Evolutionary conservation across 2,888 invertebrate species (phyloP).

Genomic region (Tuta absoluta): DNA sequence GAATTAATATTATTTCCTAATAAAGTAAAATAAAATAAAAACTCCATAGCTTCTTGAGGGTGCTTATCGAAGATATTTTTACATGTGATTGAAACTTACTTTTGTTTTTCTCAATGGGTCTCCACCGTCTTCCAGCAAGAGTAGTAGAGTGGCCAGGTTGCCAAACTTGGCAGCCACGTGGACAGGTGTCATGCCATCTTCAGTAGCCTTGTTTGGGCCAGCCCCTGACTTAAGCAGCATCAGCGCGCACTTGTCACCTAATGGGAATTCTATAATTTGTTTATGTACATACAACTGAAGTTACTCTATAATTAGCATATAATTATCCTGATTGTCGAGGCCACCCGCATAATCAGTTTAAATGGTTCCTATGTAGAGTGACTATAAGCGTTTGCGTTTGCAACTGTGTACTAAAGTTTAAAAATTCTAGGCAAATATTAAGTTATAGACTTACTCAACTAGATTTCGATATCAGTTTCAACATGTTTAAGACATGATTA

Average conservation of each 20-base stretch:
- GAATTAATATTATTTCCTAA: too few species aligned
- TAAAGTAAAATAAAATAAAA: too few species aligned
- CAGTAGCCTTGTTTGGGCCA: constrained; percentile 96
- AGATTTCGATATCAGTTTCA: too few species aligned
- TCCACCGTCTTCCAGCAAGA: constrained; percentile 96
- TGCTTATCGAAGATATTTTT: too few species aligned
- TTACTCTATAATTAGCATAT: neutral
- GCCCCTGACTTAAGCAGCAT: constrained; percentile 99
- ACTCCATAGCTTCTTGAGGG: too few species aligned
- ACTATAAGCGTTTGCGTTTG: neutral
- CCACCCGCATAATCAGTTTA: neutral
- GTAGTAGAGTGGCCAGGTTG: constrained; percentile 90
- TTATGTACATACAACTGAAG: neutral
- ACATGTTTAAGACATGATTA: neutral
- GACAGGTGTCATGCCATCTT: constrained; percentile 98
- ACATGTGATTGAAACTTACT: constrained; percentile 75
- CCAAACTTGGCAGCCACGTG: constrained; percentile 98
- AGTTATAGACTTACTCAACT: too few species aligned
- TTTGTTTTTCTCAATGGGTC: constrained; percentile 96
- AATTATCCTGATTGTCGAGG: neutral
- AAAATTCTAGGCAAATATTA: neutral
- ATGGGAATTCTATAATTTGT: constrained; percentile 5
- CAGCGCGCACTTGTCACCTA: constrained; percentile 88
- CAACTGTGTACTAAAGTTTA: neutral
- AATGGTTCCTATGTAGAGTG: neutral